A percentile compares a stretch with the other conserved stretches of the same genome.
Conservation (phyloP, 2,113 vertebrate species). For the Cephalopholis sonnerati region DNA sequence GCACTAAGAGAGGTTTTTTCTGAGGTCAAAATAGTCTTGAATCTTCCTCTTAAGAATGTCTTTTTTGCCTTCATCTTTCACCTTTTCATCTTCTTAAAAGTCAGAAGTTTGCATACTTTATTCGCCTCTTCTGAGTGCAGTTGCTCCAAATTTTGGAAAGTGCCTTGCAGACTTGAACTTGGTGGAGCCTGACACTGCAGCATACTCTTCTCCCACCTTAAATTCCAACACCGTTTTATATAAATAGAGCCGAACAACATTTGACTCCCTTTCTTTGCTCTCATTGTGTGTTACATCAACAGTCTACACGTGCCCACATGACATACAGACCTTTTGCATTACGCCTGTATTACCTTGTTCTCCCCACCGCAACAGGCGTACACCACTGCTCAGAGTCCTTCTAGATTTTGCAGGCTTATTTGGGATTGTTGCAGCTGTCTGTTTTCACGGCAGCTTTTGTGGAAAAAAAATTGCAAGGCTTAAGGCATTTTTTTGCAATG, state of each 20-base stretch:
- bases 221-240: neutral
- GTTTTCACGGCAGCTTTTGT: too few relatives aligned
- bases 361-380: too few relatives aligned
- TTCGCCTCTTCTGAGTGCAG: neutral
- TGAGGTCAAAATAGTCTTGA: neutral
- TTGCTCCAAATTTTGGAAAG: neutral
- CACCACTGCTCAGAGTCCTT: too few relatives aligned
- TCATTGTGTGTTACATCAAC: too few relatives aligned
- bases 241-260: too few relatives aligned
- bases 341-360: slow-evolving; percentile 14
- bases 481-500: too few relatives aligned
- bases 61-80: neutral
- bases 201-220: neutral
- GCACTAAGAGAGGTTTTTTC: neutral
- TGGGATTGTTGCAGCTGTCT: too few relatives aligned
- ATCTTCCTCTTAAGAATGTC: neutral
- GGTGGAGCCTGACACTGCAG: neutral
- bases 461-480: too few relatives aligned
- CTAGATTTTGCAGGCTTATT: too few relatives aligned
- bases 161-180: neutral
- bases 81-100: neutral
- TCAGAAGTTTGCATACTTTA: neutral
- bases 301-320: too few relatives aligned
- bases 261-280: too few relatives aligned
- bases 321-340: neutral